Percentiles rank a stretch among this genome's conserved stretches.
phyloP scores from a whole-genome alignment of 2,113 vertebrate genomes.

The Rhadina sibilatrix region DNA sequence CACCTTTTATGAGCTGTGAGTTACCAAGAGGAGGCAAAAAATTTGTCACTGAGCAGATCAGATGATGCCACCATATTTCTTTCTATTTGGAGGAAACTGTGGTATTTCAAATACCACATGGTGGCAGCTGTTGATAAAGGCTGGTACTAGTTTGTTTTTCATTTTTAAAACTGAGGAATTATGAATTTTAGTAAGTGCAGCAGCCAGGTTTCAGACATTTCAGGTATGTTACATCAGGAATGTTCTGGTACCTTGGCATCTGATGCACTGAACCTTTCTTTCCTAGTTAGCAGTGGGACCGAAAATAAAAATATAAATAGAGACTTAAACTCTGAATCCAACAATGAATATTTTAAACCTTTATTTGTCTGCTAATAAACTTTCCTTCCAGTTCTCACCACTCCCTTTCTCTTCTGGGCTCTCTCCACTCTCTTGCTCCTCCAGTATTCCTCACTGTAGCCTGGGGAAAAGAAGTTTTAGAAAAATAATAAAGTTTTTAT shows the following conservation, averaged over 20 bases:
- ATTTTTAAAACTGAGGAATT: neutral
- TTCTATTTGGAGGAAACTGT: neutral
- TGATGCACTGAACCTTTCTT: neutral
- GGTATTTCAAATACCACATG: constrained; percentile 51
- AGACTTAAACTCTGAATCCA: neutral
- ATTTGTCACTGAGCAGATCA: neutral
- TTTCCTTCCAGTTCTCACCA: neutral
- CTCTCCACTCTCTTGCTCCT: neutral
- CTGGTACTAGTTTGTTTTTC: neutral
- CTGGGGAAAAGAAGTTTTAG: constrained; percentile 56
- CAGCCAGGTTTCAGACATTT: neutral
- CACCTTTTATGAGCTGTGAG: fast-evolving
- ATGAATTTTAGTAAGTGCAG: neutral
- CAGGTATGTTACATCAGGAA: neutral
- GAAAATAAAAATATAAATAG: neutral
- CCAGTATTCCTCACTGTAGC: constrained; percentile 23
- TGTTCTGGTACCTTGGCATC: neutral
- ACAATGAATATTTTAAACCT: constrained; percentile 7
- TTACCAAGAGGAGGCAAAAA: neutral
- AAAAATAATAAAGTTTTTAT: constrained; percentile 64
- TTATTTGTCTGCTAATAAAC: constrained; percentile 40
- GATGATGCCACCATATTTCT: neutral
- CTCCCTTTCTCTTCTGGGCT: constrained; percentile 8
- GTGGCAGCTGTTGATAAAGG: constrained; percentile 61
- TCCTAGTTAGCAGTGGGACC: neutral